Conservation (phyloP, 2,113 vertebrate species). For the Tenebrosternarchus preto region DNA sequence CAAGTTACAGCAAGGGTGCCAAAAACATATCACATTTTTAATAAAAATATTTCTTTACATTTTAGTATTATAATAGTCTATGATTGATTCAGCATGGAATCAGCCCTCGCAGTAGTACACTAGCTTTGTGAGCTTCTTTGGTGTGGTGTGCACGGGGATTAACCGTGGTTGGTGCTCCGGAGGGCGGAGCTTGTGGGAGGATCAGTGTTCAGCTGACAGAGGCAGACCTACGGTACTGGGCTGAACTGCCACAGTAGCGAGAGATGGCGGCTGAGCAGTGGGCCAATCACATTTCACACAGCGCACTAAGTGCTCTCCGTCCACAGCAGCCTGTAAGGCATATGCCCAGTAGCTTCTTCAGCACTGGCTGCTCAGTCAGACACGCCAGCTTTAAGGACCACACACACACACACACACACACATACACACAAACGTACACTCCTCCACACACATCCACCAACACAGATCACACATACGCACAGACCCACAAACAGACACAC, state of each 20-base stretch:
- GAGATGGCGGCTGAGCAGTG: slow-evolving; percentile 20
- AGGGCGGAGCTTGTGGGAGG: too few species aligned
- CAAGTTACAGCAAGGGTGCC: not conserved
- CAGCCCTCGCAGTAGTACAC: too few species aligned
- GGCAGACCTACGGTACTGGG: too few species aligned
- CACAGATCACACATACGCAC: slow-evolving; percentile 19
- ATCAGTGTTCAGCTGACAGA: too few species aligned
- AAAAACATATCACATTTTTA: too few species aligned
- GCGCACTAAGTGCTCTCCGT: not conserved
- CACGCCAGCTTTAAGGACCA: not conserved
- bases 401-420: slow-evolving; percentile 30
- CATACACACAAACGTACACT: slow-evolving; percentile 33
- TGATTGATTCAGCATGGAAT: not conserved
- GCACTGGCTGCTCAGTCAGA: not conserved
- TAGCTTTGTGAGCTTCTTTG: too few species aligned
- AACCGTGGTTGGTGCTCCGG: not conserved
- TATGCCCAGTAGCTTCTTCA: not conserved
- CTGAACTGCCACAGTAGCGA: not conserved
- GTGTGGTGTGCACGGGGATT: not conserved
- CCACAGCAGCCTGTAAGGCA: slow-evolving; percentile 3
- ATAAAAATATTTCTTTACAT: not conserved
- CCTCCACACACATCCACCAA: slow-evolving; percentile 17
- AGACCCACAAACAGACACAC: not conserved
- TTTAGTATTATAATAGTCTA: not conserved
- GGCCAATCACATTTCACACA: slow-evolving; percentile 50